Conservation (phyloP, 1,140 invertebrate species). For the Venustaconcha ellipsiformis region DNA sequence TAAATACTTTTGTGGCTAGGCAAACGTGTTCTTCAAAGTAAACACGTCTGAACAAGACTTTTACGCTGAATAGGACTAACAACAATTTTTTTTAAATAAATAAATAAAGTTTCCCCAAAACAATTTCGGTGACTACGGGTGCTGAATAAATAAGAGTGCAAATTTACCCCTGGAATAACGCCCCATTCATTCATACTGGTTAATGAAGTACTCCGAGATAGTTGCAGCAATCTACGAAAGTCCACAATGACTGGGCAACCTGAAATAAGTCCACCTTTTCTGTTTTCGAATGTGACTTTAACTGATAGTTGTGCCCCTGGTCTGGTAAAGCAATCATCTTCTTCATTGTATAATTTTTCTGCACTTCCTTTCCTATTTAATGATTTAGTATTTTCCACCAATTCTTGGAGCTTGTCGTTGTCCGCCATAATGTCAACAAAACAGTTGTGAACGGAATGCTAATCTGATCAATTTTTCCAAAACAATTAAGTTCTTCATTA, state of each 20-base stretch:
- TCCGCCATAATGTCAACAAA: slow-evolving; percentile 62
- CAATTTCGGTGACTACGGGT: too few relatives aligned
- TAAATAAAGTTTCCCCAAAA: too few relatives aligned
- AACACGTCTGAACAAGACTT: too few relatives aligned
- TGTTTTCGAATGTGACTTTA: slow-evolving; percentile 52
- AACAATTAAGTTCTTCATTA: too few relatives aligned
- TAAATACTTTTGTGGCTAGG: too few relatives aligned
- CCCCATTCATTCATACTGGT: slow-evolving; percentile 28
- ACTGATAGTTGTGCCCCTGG: slow-evolving; percentile 56
- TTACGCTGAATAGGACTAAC: too few relatives aligned
- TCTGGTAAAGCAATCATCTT: slow-evolving; percentile 38
- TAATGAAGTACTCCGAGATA: slow-evolving; percentile 28
- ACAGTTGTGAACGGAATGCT: slow-evolving; percentile 51
- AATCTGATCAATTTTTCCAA: too few relatives aligned
- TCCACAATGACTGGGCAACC: slow-evolving; percentile 60
- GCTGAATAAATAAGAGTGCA: slow-evolving; percentile 1
- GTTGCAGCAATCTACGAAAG: slow-evolving; percentile 53
- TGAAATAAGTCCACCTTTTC: slow-evolving; percentile 44
- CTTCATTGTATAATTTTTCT: slow-evolving; percentile 16
- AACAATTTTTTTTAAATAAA: too few relatives aligned
- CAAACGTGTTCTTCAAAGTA: too few relatives aligned
- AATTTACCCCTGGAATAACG: slow-evolving; percentile 58
- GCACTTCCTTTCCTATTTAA: slow-evolving; percentile 27
- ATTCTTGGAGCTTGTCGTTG: slow-evolving; percentile 19
- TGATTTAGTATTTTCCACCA: slow-evolving; percentile 7